Conservation (phyloP, 2,113 vertebrate species). For the Neogale vison region DNA sequence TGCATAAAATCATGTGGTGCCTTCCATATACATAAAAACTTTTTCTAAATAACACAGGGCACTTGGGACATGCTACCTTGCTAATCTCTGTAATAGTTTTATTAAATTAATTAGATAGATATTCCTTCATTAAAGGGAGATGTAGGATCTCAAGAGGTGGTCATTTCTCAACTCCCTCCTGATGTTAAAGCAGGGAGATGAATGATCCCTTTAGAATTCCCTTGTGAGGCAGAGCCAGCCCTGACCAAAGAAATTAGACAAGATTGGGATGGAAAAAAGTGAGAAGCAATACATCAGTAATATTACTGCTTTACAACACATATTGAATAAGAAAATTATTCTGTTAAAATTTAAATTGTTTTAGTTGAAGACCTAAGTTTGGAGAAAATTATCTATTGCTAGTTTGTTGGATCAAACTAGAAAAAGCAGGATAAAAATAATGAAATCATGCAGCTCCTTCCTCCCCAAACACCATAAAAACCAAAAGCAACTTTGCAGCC, state of each 20-base stretch:
- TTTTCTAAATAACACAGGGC: not conserved
- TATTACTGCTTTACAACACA: not conserved
- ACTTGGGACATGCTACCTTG: not conserved
- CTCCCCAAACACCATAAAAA: not conserved
- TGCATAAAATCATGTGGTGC: not conserved
- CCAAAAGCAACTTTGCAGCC: not conserved
- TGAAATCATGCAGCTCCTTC: not conserved
- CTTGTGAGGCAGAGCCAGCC: not conserved
- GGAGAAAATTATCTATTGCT: not conserved
- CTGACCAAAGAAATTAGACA: not conserved
- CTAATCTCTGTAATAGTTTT: slow-evolving; percentile 13
- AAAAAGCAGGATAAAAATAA: not conserved
- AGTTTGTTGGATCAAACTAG: not conserved
- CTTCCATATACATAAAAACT: not conserved
- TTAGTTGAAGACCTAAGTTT: not conserved
- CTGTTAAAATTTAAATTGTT: not conserved
- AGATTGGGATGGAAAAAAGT: not conserved
- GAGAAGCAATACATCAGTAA: not conserved
- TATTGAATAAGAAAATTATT: not conserved
- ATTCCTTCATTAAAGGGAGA: not conserved
- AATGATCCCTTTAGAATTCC: not conserved
- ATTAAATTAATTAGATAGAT: slow-evolving; percentile 46
- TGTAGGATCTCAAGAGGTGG: not conserved
- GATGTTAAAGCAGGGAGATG: not conserved
- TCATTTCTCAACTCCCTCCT: not conserved